Base-by-base conservation (phyloP, 2,113 vertebrate species). In the Heteronetta atricapilla region DNA sequence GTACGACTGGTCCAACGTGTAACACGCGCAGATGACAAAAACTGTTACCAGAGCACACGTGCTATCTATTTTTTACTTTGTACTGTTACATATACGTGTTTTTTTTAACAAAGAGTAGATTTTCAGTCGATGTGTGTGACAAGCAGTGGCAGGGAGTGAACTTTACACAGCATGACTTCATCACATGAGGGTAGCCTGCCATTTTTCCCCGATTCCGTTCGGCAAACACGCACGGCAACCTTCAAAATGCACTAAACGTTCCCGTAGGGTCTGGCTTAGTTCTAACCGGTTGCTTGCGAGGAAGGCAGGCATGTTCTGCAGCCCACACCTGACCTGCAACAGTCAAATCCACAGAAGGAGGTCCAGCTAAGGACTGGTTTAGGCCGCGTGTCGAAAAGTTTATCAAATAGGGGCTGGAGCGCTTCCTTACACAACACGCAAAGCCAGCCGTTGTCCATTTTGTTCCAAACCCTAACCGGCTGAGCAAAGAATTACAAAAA, bases 131-230 rank as follows among this genome's bases (percentile, higher is more conserved):
- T 13, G 14, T 23, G 12, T 12, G 10, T 2, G 55, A 86, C 62
- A 66, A 75, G 31, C 72, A 72, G 82, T n/a, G 18, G 63, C 89
- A 77, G 10, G 56, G 59, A 94, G n/a, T 28, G 82, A 93, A 79
- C 87, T 87, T 93, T 74, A 79, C 77, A 83, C 72, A 88, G 76
- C 55, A 72, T 7, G 85, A 95, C 82, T 48, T 70, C 88, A 77
- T 83, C 82, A 72, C 76, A 85, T 17, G 44, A 73, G 79, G 86
- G 59, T 7, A 56, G 92, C 40, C 92, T 88, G 82, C 92, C 90
- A 62, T 76, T 82, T 82, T 93, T 93, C 42, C 86, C 13, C 48
- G 36, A 34, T 81, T 66, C 83, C 66, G 36, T 26, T 69, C 70
- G 76, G 36, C 56, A 78, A 90, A 86, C 70, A 81, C 4, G 16